phyloP scores from a whole-genome alignment of 2,888 invertebrate genomes.

The Peribatodes rhomboidaria region DNA sequence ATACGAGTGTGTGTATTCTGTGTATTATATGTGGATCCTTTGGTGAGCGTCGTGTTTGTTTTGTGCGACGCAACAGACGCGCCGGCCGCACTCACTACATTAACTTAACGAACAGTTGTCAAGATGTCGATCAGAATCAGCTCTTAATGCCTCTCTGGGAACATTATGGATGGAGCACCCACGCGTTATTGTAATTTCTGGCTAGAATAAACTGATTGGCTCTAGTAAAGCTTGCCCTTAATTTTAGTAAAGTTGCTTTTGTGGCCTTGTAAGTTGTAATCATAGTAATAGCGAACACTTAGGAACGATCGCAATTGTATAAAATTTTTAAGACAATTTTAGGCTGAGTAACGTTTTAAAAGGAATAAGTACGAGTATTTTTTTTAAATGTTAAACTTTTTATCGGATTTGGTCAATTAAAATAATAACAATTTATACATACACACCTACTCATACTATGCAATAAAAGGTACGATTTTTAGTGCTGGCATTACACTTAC shows the following conservation, averaged over 20 bases:
- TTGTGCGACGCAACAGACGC: constrained; percentile 67
- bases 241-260: constrained; percentile 17
- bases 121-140: constrained; percentile 84
- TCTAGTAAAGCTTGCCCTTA: constrained; percentile 19
- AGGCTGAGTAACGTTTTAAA: too few relatives aligned
- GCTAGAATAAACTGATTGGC: constrained; percentile 54
- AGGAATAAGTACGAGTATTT: not conserved
- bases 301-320: not conserved
- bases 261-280: constrained; percentile 5
- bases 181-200: constrained; percentile 73
- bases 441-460: too few relatives aligned
- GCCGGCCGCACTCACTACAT: constrained; percentile 76
- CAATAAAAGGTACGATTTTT: not conserved
- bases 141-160: constrained; percentile 74
- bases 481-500: constrained; percentile 56
- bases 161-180: constrained; percentile 80
- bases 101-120: constrained; percentile 85
- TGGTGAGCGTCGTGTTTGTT: constrained; percentile 53
- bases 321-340: too few relatives aligned
- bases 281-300: not conserved
- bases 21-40: constrained; percentile 56
- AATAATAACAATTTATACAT: not conserved
- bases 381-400: not conserved
- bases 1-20: constrained; percentile 50
- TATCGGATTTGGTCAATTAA: not conserved